Percentiles rank a stretch among this genome's conserved stretches.
These are phyloP conservation scores for Tuta absoluta DNA, from an alignment of 2,888 invertebrate genomes.

Conservation along the genomic window DNA sequence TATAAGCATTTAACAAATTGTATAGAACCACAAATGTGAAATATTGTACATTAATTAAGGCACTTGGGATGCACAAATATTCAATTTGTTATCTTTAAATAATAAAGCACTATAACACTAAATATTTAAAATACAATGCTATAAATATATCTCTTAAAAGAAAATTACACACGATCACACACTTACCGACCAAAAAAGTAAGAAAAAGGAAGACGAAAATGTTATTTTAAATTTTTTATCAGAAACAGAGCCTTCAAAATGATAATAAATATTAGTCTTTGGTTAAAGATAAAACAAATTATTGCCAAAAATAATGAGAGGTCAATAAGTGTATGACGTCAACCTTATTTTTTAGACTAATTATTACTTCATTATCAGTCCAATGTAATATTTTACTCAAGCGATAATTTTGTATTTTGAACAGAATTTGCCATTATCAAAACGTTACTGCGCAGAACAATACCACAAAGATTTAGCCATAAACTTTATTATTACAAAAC, in stretches of 20 bases:
- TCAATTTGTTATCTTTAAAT: slow-evolving; percentile 59
- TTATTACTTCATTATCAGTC: slow-evolving; percentile 65
- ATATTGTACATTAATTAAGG: slow-evolving; percentile 78
- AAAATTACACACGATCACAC: slow-evolving; percentile 53
- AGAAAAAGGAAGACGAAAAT: slow-evolving; percentile 58
- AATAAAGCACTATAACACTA: slow-evolving; percentile 69
- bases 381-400: slow-evolving; percentile 43
- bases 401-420: slow-evolving; percentile 39
- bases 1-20: slow-evolving; percentile 72
- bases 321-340: slow-evolving; percentile 68
- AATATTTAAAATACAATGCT: slow-evolving; percentile 60
- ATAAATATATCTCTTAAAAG: slow-evolving; percentile 55
- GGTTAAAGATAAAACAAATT: slow-evolving; percentile 66
- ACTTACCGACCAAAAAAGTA: slow-evolving; percentile 57
- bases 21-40: slow-evolving; percentile 72
- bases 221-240: slow-evolving; percentile 49
- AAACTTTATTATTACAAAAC: background rate
- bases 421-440: slow-evolving; percentile 35
- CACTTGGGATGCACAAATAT: slow-evolving; percentile 75
- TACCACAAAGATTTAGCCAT: background rate
- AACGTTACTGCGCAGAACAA: background rate
- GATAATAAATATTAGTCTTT: slow-evolving; percentile 67
- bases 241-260: slow-evolving; percentile 57
- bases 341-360: slow-evolving; percentile 53
- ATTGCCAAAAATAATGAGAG: slow-evolving; percentile 56